Evolutionary conservation across 1,140 invertebrate species (phyloP), one percentile per base, ranked within the genome.

Genomic region (Uloborus diversus): DNA sequence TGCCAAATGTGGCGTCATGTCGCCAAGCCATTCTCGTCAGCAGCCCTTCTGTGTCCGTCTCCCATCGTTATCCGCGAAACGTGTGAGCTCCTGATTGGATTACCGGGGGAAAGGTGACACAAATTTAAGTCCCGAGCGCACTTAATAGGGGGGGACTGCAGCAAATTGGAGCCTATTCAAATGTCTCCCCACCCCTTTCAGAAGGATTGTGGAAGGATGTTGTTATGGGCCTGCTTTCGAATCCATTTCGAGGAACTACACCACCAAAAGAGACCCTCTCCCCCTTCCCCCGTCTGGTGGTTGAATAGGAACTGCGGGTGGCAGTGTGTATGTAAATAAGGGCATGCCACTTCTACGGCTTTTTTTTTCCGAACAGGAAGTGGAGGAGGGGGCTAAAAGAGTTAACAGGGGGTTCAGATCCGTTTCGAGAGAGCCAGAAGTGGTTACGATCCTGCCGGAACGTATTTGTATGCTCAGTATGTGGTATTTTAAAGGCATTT

Each of bases 71-170:
- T n/a, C n/a, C n/a, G n/a, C n/a, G n/a, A n/a, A n/a, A n/a, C n/a
- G n/a, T n/a, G n/a, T n/a, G n/a, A n/a, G n/a, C n/a, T 49, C 33
- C 69, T 71, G 69, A 71, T 71, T 71, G 56, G 69, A 71, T 71
- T 71, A 61, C 33, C 20, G 33, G 27, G 47, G 56, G 69, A 56
- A 71, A 71, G 61, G 61, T 53, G 69, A 59, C 53, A 71, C 69
- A 71, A 71, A 71, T 61, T 71, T 71, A 71, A 71, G 27, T 33
- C 69, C 56, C 51, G 20, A 13, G 25, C 14, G 25, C 20, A 59
- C 35, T 61, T 71, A 61, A 71, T 61, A 35, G 69, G 56, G 53
- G 69, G 53, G n/a, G n/a, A n/a, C n/a, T n/a, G n/a, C n/a, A 17
- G 35, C 69, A 71, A 71, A 71, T 71, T 71, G 69, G 69, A 13